Base-by-base conservation (phyloP, 2,797 vertebrate species). In the Falco biarmicus region DNA sequence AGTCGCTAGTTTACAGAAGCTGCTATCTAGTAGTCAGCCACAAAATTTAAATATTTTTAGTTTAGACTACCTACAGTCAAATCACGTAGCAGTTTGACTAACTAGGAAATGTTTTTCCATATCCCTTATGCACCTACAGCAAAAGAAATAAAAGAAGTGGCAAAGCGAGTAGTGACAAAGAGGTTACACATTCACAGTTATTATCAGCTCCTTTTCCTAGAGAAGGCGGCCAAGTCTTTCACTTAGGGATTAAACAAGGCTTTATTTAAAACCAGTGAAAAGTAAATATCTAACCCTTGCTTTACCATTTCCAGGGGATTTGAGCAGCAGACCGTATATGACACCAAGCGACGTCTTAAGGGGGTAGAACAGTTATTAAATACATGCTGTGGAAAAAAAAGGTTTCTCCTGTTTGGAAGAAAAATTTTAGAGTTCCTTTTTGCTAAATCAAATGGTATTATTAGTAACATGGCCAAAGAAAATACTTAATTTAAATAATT, bases 241-340 rank as follows among this genome's bases (percentile, higher is more conserved):
- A 81, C 81, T 82, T 56, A 59, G 70, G 78, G 70, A 89, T 95
- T 94, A 95, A 96, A 89, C 60, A 79, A 90, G 51, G 48, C 60
- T 57, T 93, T 93, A 89, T 92, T 96, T 94, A 77, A 95, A 97
- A 89, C 19, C 34, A 66, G 74, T 79, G 92, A 87, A 96, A 96
- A 94, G 66, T 53, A 96, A 96, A 93, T 90, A 92, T 79, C 86
- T 89, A 96, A 76, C 34, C 20, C 37, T 48, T 28, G 48, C 81
- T 87, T 90, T 78, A 48, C 22, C 79, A 29, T 93, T 96, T 96
- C 78, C 39, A 71, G 48, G 78, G 71, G 78, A 92, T 96, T 85
- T 87, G 78, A 77, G 84, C 71, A 89, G 57, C 61, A 96, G 84
- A 94, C 84, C 92, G 87, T 84, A 97, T 94, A 94, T 76, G 84